Conservation (phyloP, 2,113 vertebrate species). For the Abramis brama region DNA sequence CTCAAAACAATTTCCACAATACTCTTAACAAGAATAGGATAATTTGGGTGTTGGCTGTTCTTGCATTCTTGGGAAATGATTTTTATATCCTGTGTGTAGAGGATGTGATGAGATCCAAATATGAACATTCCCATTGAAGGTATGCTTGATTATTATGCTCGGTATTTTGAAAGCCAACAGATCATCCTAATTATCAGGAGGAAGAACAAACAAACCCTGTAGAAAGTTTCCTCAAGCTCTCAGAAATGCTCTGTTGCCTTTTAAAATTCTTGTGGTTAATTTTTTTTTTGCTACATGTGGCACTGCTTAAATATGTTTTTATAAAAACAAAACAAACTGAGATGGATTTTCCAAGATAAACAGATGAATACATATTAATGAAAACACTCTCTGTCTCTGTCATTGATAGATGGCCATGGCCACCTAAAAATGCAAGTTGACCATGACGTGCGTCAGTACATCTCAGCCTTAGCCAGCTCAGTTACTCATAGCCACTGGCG, state of each 20-base stretch:
- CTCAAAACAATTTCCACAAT: background rate
- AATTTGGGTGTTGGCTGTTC: background rate
- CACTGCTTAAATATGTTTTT: background rate
- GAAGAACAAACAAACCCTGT: background rate
- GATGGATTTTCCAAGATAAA: too few species aligned
- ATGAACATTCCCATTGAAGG: background rate
- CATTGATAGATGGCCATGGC: too few species aligned
- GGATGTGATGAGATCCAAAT: background rate
- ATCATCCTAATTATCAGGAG: background rate
- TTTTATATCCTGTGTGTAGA: background rate
- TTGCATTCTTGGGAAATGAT: background rate
- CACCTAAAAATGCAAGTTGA: too few species aligned
- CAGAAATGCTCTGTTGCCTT: background rate
- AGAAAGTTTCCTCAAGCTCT: background rate
- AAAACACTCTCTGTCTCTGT: too few species aligned
- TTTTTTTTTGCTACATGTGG: background rate
- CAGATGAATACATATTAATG: too few species aligned
- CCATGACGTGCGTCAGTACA: too few species aligned
- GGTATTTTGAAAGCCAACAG: background rate
- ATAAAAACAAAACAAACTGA: background rate
- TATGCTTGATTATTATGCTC: background rate
- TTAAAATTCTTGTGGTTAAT: background rate
- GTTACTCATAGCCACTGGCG: too few species aligned
- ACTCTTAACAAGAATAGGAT: background rate
- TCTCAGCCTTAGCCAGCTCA: too few species aligned